phyloP scores from a whole-genome alignment of 2,113 vertebrate species.

The Willisornis vidua region DNA sequence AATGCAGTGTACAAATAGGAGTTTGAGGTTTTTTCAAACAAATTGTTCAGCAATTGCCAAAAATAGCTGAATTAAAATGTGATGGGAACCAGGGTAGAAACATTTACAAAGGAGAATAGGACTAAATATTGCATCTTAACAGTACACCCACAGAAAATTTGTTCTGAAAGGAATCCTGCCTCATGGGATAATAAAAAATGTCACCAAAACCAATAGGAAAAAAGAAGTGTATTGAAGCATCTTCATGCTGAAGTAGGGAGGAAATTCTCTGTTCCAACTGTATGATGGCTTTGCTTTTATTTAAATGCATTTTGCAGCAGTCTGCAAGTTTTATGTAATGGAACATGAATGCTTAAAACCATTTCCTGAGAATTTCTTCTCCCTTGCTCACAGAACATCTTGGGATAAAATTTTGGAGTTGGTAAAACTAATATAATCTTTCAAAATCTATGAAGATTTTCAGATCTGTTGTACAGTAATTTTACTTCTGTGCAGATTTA shows the following conservation, averaged over 20 bases:
- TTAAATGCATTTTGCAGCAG: neutral
- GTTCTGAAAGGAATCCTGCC: neutral
- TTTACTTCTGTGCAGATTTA: neutral
- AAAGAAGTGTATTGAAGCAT: neutral
- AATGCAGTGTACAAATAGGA: neutral
- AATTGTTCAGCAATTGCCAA: neutral
- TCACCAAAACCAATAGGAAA: neutral
- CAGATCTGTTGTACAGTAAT: neutral
- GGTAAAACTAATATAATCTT: neutral
- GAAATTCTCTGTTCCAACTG: neutral
- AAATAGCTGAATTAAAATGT: neutral
- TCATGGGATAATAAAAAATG: neutral
- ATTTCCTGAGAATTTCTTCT: neutral
- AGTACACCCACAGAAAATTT: neutral
- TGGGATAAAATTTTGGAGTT: neutral
- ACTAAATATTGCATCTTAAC: neutral
- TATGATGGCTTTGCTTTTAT: neutral
- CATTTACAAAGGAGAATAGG: neutral
- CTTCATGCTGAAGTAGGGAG: neutral
- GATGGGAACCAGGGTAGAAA: neutral
- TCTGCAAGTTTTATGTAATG: neutral
- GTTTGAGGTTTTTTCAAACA: neutral
- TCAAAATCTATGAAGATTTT: neutral
- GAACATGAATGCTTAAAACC: neutral
- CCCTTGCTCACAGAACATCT: accelerated